Base-by-base conservation (phyloP, 2,797 vertebrate species). In the Erethizon dorsatum region DNA sequence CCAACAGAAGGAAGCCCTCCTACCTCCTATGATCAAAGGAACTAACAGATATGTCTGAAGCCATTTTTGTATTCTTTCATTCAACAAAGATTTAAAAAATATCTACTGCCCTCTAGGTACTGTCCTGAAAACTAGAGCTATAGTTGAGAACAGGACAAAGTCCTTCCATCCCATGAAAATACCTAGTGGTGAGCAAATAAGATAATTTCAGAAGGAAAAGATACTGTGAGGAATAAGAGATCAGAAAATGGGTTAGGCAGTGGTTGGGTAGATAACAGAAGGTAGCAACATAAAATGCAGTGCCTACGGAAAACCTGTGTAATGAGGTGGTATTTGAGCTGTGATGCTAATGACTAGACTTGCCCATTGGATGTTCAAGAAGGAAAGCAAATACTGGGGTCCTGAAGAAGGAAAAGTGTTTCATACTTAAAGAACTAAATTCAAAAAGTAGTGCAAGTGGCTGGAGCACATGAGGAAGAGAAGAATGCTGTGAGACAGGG, bases 21-120 rank as follows among this genome's bases (percentile, higher is more conserved):
- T 15, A 77, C 2, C 20, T 71, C 18, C 31, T 9, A 50, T 22
- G 14, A 73, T 73, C 31, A 69, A 85, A 90, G 22, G 14, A 50
- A 69, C 24, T 65, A 91, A 73, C 33, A 59, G 59, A 65, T 50
- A 61, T 50, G 47, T 88, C 31, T 88, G 56, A 9, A 59, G 13
- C 26, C 31, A 82, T 69, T 75, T 10, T 71, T 85, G 73, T 65
- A 59, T 47, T 95, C 31, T 78, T 75, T 77, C 28, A 61, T 96
- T 92, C 54, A 84, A 78, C 45, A 95, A 88, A 69, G 56, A 47
- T 85, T 97, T 97, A 50, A 50, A 90, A 56, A 78, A 73, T 56
- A 12, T 50, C 73, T 83, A 50, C 33, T 37, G 37, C 17, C 75
- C 18, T 65, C 14, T 65, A 92, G 15, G 3, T 59, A 12, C n/a